These are phyloP conservation scores for Argyrosomus regius DNA, from an alignment of 2,797 vertebrate genomes.

Conservation along the genomic window DNA sequence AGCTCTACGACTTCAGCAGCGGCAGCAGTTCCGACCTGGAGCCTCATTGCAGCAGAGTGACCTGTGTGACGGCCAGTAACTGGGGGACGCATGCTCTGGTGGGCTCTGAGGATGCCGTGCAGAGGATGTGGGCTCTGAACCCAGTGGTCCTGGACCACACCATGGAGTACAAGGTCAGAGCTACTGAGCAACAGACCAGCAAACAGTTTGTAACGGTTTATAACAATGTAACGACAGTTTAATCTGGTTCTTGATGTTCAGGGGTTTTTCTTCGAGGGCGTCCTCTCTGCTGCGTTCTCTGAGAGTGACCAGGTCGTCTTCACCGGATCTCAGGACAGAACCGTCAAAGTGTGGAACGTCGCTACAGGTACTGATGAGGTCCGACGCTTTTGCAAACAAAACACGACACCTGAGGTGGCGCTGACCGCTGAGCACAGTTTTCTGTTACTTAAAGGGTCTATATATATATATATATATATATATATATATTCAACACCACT, in stretches of 20 bases:
- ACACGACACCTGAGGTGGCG: too few species aligned
- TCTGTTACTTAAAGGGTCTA: too few species aligned
- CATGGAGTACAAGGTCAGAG: slow-evolving; percentile 87
- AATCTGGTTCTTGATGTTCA: neutral
- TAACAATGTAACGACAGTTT: neutral
- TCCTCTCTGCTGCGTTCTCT: slow-evolving; percentile 74
- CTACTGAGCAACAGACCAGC: neutral
- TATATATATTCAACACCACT: too few species aligned
- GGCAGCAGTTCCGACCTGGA: slow-evolving; percentile 74
- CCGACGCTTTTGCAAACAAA: neutral
- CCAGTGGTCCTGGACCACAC: slow-evolving; percentile 82
- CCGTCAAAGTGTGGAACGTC: slow-evolving; percentile 87
- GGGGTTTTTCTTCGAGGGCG: slow-evolving; percentile 70
- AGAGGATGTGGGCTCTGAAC: slow-evolving; percentile 87
- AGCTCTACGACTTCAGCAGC: slow-evolving; percentile 70
- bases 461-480: too few species aligned
- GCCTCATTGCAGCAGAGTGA: slow-evolving; percentile 83
- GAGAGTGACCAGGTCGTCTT: slow-evolving; percentile 84
- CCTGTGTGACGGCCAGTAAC: slow-evolving; percentile 84
- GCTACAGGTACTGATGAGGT: slow-evolving; percentile 68
- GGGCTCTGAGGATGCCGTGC: slow-evolving; percentile 83
- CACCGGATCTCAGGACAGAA: slow-evolving; percentile 84
- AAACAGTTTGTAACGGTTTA: neutral
- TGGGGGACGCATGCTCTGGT: slow-evolving; percentile 82
- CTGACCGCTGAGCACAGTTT: too few species aligned